Evolutionary conservation across 2,113 vertebrate genomes (phyloP), one percentile per base, ranked within the genome.

Genomic region (Oxyura jamaicensis): DNA sequence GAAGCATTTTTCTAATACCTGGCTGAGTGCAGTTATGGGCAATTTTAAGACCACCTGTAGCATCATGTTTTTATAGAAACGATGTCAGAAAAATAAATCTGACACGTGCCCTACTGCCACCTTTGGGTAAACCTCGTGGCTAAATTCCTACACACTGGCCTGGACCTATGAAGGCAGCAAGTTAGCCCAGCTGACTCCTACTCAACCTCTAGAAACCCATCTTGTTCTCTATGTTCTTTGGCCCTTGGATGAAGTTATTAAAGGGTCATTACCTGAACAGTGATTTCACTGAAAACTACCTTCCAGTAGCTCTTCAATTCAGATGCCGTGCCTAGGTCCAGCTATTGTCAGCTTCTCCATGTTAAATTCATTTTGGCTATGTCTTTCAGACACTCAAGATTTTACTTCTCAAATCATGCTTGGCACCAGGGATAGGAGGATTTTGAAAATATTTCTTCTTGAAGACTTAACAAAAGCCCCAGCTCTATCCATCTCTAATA

Each of bases 381-480:
- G 88, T 73, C 73, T 93, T 86, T 86, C 80, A 93, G 76, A 78
- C 65, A 28, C 33, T 85, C 55, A 36, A 31, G 52, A 88, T 86
- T 74, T 86, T 55, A 21, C 46, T 92, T 52, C 86, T 81, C 52
- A 52, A 71, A 46, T 67, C 65, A 56, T 6, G 20, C 91, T 68
- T 7, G 2, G 83, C 91, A 84, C 31, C 0, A n/a, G 65, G 73
- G 80, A 55, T 67, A 88, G 59, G 90, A 94, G 13, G 81, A 91
- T 93, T 91, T 83, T 66, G 81, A 80, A 95, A 86, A 67, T 69
- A 52, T 83, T 84, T 71, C 73, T 95, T 56, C 18, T 13, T 5
- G 7, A 84, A 84, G 65, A 60, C 84, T 92, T 88, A 56, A 95
- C 60, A 91, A 82, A 94, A 91, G 35, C 48, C 29, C 29, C 73